Conservation (phyloP, 2,888 invertebrate genomes). For the Tholera decimalis region DNA sequence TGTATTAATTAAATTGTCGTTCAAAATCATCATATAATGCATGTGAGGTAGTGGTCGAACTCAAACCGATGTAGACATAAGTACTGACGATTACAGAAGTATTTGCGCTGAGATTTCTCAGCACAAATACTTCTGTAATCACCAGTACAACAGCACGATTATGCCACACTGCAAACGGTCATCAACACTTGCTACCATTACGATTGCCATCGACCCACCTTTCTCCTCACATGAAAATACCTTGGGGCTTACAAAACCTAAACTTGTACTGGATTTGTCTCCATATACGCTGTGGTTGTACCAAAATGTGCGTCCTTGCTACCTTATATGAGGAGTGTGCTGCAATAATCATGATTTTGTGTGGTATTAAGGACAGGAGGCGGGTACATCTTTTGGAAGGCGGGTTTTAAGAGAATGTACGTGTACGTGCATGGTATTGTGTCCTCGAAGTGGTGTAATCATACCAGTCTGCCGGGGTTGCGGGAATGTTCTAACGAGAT, state of each 20-base stretch:
- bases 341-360: slow-evolving; percentile 46
- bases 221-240: slow-evolving; percentile 58
- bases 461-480: too few species aligned
- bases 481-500: too few species aligned
- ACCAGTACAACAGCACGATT: background rate
- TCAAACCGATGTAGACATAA: too few species aligned
- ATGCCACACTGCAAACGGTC: slow-evolving; percentile 22
- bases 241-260: slow-evolving; percentile 59
- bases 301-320: slow-evolving; percentile 59
- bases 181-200: slow-evolving; percentile 39
- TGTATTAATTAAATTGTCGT: too few species aligned
- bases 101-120: too few species aligned
- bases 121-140: background rate
- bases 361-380: slow-evolving; percentile 41
- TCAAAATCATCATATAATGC: too few species aligned
- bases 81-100: too few species aligned
- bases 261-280: slow-evolving; percentile 50
- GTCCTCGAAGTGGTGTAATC: slow-evolving; percentile 1
- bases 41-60: background rate
- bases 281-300: slow-evolving; percentile 53
- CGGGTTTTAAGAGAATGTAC: slow-evolving; percentile 17
- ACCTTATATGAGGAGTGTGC: slow-evolving; percentile 46
- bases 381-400: slow-evolving; percentile 42
- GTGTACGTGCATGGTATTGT: background rate
- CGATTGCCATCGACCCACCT: slow-evolving; percentile 59